These are phyloP conservation scores for Hafferia zeledoni DNA, from an alignment of 2,797 vertebrate species.

Conservation along the genomic window DNA sequence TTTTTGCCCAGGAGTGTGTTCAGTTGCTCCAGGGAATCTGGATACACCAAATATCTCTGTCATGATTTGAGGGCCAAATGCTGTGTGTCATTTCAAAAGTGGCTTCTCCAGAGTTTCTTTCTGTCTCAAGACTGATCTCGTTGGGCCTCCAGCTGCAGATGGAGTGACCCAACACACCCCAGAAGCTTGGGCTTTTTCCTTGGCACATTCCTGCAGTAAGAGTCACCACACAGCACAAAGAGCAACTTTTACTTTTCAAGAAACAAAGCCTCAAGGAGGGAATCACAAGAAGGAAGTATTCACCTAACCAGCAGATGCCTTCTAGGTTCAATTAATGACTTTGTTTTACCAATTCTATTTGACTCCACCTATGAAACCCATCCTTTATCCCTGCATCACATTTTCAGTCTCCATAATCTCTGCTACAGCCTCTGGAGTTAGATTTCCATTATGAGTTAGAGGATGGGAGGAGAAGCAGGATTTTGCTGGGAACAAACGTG, in stretches of 20 bases:
- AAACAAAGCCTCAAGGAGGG: not conserved
- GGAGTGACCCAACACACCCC: not conserved
- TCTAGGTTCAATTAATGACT: not conserved
- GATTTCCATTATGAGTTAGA: not conserved
- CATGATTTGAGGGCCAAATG: not conserved
- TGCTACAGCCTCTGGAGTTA: not conserved
- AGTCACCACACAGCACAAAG: not conserved
- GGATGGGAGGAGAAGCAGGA: not conserved
- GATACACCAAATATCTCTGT: not conserved
- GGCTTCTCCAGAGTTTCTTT: not conserved
- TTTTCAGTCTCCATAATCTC: not conserved
- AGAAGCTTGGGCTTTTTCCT: not conserved
- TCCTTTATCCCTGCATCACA: not conserved
- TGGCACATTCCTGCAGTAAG: not conserved
- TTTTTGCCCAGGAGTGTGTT: not conserved
- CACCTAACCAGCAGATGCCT: not conserved
- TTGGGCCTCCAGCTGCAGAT: not conserved
- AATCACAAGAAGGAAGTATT: not conserved
- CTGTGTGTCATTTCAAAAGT: not conserved
- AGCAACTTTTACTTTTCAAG: not conserved
- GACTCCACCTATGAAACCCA: not conserved
- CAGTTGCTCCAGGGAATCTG: not conserved
- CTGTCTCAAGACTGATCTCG: not conserved
- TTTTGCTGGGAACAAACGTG: not conserved
- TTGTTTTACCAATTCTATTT: not conserved